A percentile compares a stretch with the other conserved stretches of the same genome.
phyloP scores from a whole-genome alignment of 2,113 vertebrate genomes.

The Neogobius melanostomus region DNA sequence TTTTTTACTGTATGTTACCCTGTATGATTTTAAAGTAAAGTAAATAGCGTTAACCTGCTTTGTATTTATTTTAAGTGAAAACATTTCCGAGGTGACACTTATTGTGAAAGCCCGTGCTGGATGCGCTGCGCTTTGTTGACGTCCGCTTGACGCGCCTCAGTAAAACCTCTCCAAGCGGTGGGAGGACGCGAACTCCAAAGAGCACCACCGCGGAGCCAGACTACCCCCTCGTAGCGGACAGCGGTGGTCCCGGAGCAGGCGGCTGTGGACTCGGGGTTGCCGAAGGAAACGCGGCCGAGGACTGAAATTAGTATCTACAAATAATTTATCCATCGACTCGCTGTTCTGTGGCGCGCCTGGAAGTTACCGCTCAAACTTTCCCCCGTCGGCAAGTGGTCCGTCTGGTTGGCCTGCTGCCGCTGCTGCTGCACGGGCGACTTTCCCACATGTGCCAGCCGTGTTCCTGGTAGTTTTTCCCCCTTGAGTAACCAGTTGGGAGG shows the following conservation, averaged over 20 bases:
- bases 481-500: slow-evolving; percentile 36
- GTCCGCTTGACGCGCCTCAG: background rate
- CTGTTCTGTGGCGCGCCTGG: slow-evolving; percentile 4
- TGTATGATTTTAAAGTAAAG: background rate
- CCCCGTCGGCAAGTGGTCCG: background rate
- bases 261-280: slow-evolving; percentile 21
- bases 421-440: slow-evolving; percentile 7
- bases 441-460: slow-evolving; percentile 40
- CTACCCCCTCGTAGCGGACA: slow-evolving; percentile 36
- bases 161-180: slow-evolving; percentile 23
- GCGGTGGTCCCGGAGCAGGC: slow-evolving; percentile 30
- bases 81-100: background rate
- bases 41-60: background rate
- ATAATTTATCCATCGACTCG: background rate
- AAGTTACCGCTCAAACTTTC: slow-evolving; percentile 64
- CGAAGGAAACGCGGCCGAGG: slow-evolving; percentile 11
- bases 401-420: slow-evolving; percentile 11
- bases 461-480: slow-evolving; percentile 15
- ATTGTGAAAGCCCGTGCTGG: slow-evolving; percentile 45
- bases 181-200: slow-evolving; percentile 62
- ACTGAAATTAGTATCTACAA: slow-evolving; percentile 12
- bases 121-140: background rate
- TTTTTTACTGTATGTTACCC: too few species aligned
- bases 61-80: background rate
- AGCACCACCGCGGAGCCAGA: slow-evolving; percentile 44